Evolutionary conservation across 2,113 vertebrate species (phyloP).

Genomic region (Oncorhynchus nerka): DNA sequence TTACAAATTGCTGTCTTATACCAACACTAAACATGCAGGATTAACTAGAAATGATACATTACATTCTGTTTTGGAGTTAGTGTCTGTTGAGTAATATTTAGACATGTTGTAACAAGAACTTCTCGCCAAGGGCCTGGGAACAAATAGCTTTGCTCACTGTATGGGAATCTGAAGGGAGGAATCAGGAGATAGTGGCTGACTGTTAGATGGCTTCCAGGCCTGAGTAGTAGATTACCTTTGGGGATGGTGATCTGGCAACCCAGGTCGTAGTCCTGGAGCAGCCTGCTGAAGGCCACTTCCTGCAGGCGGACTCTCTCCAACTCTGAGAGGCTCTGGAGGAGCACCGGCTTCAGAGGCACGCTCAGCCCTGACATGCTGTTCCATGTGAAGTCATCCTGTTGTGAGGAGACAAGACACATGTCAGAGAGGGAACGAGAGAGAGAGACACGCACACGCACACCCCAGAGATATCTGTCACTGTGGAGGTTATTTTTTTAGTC

Average conservation of each 20-base stretch:
- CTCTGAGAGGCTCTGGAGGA: conserved; percentile 93
- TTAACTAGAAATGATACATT: not conserved
- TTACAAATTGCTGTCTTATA: not conserved
- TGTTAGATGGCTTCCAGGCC: not conserved
- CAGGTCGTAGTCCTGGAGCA: conserved; percentile 89
- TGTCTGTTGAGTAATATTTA: not conserved
- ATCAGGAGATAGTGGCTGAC: no score
- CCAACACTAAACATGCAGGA: not conserved
- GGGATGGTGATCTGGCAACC: conserved; percentile 95
- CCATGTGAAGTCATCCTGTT: conserved; percentile 96
- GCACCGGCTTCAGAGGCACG: conserved; percentile 87
- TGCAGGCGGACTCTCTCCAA: conserved; percentile 92
- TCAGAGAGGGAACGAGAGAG: not conserved
- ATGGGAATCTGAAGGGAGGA: no score
- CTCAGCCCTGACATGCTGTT: conserved; percentile 89
- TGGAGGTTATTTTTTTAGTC: not conserved
- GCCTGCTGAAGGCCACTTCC: conserved; percentile 90
- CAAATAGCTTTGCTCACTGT: not conserved
- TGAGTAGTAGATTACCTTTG: conserved; percentile 81
- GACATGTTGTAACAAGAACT: conserved; percentile 15
- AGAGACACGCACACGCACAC: conserved; percentile 22
- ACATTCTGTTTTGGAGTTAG: not conserved
- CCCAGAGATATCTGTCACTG: conserved; percentile 24
- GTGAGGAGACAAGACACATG: conserved; percentile 34
- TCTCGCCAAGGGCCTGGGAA: not conserved